These are phyloP conservation scores for Acromyrmex charruanus DNA, from an alignment of 1,140 invertebrate species.

Conservation along the genomic window DNA sequence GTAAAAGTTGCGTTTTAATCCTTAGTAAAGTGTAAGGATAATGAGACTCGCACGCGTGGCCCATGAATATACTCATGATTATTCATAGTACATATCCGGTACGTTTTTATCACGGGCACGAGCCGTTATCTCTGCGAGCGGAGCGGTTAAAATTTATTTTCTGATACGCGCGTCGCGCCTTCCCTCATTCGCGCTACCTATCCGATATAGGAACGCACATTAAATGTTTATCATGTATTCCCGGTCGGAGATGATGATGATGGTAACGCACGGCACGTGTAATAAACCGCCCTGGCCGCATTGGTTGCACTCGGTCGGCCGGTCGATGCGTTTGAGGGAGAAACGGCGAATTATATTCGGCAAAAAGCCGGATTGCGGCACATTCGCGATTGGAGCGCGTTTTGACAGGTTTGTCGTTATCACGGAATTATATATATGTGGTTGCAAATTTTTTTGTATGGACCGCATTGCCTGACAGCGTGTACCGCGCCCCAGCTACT, in stretches of 20 bases:
- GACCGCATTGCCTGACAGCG: not conserved
- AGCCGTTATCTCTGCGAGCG: constrained; percentile 9
- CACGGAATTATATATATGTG: not conserved
- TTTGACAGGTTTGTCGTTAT: constrained; percentile 42
- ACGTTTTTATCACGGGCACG: constrained; percentile 30
- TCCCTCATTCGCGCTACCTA: constrained; percentile 11
- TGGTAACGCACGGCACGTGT: constrained; percentile 32
- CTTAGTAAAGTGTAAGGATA: constrained; percentile 10
- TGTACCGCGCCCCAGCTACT: not conserved
- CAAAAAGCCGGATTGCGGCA: constrained; percentile 23
- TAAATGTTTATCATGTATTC: constrained; percentile 55
- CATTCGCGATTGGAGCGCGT: not conserved
- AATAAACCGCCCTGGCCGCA: not conserved
- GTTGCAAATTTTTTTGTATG: not conserved
- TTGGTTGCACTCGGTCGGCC: not conserved
- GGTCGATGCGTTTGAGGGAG: not conserved
- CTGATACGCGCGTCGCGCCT: not conserved
- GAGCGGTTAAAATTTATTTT: constrained; percentile 22
- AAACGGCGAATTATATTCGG: constrained; percentile 25
- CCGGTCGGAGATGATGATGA: constrained; percentile 25
- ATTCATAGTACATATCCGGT: constrained; percentile 40
- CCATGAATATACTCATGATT: not conserved
- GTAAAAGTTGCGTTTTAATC: constrained; percentile 38
- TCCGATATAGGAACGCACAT: constrained; percentile 17
- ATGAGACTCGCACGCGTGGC: not conserved